These are phyloP conservation scores for Buathra laborator DNA, from an alignment of 2,888 invertebrate species.

Conservation along the genomic window DNA sequence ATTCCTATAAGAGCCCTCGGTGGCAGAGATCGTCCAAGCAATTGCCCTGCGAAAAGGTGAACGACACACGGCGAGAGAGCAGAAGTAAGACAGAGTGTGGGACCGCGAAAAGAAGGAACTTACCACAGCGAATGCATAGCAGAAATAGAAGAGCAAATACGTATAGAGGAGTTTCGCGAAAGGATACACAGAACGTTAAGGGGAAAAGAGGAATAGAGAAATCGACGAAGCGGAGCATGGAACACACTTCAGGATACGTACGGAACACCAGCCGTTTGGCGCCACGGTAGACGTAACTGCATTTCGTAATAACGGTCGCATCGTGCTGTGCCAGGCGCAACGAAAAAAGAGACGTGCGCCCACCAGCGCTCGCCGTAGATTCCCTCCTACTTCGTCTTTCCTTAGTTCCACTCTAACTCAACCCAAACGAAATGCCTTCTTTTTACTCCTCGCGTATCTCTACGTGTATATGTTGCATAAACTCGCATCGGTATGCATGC, in stretches of 20 bases:
- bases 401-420: too few species aligned
- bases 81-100: background rate
- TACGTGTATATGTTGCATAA: conserved; percentile 13
- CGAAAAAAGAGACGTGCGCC: conserved; percentile 37
- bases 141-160: conserved; percentile 21
- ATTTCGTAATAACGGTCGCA: conserved; percentile 64
- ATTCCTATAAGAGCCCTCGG: conserved; percentile 1
- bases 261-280: conserved; percentile 50
- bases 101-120: conserved; percentile 17
- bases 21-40: background rate
- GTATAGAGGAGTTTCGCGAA: background rate
- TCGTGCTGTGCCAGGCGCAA: conserved; percentile 45
- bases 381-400: background rate
- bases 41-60: conserved; percentile 3
- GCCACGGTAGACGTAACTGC: conserved; percentile 59
- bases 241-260: conserved; percentile 37
- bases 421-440: background rate
- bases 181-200: background rate
- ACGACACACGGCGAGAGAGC: background rate
- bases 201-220: conserved; percentile 5
- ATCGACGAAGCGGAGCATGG: background rate
- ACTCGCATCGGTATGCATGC: conserved; percentile 17
- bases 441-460: background rate
- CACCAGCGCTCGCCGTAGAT: background rate
- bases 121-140: background rate